A percentile compares a stretch with the other conserved stretches of the same genome.
These are phyloP conservation scores for Urocynchramus pylzowi DNA, from an alignment of 2,113 vertebrate genomes.

Conservation along the genomic window DNA sequence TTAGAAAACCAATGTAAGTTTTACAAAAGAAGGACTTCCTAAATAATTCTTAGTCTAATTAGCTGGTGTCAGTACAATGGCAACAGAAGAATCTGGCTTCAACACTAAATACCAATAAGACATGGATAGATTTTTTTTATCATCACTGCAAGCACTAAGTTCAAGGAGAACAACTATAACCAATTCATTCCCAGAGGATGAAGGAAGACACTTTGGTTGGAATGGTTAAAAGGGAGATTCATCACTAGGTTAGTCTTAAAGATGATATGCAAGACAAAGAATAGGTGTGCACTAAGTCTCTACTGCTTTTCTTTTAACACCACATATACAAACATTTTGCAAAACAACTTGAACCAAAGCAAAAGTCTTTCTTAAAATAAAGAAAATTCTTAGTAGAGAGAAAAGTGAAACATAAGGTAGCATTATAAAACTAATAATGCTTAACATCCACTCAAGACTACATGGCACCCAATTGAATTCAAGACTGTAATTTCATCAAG, in stretches of 20 bases:
- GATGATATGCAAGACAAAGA: background rate
- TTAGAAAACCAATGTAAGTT: background rate
- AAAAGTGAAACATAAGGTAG: background rate
- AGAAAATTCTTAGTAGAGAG: background rate
- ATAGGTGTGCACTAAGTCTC: background rate
- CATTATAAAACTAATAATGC: background rate
- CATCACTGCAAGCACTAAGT: background rate
- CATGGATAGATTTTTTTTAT: background rate
- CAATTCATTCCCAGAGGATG: background rate
- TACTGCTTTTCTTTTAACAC: background rate
- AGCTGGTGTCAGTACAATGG: background rate
- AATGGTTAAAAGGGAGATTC: background rate
- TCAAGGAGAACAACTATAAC: background rate
- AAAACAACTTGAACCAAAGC: background rate
- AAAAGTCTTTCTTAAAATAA: background rate
- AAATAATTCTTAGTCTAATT: background rate
- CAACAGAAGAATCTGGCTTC: background rate
- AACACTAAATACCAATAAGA: background rate
- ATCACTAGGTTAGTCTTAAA: background rate
- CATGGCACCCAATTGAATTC: slow-evolving; percentile 4
- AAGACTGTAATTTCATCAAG: slow-evolving; percentile 32
- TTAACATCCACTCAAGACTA: background rate
- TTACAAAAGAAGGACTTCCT: background rate
- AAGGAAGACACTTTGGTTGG: background rate
- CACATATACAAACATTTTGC: background rate